A percentile compares a stretch with the other conserved stretches of the same genome.
Conservation (phyloP, 2,113 vertebrate species). For the Fulica atra region DNA sequence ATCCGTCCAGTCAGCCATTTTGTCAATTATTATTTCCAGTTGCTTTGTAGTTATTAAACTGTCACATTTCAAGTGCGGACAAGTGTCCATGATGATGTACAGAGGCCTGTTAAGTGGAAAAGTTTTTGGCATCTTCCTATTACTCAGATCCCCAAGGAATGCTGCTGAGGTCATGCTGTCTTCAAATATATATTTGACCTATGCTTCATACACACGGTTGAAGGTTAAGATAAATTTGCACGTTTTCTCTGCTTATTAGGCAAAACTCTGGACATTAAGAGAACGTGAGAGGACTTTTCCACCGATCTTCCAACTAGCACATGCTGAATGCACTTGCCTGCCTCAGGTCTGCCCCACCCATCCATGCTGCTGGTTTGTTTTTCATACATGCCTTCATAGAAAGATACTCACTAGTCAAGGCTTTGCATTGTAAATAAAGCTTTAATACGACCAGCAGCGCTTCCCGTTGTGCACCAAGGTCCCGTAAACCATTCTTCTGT, state of each 20-base stretch:
- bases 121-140: background rate
- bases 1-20: background rate
- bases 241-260: slow-evolving; percentile 3
- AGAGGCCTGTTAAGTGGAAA: background rate
- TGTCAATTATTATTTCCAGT: slow-evolving; percentile 6
- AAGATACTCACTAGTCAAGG: background rate
- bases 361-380: background rate
- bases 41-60: background rate
- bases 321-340: background rate
- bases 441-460: background rate
- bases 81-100: background rate
- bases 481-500: background rate
- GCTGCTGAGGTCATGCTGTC: background rate
- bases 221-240: background rate
- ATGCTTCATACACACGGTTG: background rate
- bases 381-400: background rate
- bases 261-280: background rate
- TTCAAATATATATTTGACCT: background rate
- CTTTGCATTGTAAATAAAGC: background rate
- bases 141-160: background rate
- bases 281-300: background rate
- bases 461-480: background rate
- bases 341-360: background rate
- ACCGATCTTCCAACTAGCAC: background rate
- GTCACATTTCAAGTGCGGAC: background rate